Evolutionary conservation across 2,888 invertebrate species (phyloP).

Genomic region (Drosophila rubida): DNA sequence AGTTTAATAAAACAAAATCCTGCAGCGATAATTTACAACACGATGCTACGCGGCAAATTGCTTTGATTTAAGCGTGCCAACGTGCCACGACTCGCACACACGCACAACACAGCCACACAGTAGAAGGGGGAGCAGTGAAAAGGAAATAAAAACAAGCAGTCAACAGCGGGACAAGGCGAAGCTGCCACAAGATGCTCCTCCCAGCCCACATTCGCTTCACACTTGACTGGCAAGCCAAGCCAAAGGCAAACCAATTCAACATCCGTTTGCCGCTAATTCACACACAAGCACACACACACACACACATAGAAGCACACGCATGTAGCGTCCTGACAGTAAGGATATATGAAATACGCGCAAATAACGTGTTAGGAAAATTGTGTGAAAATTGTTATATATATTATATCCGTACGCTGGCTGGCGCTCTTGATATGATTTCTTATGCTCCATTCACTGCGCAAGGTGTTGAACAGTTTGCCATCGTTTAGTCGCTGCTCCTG

Average conservation of each 20-base stretch:
- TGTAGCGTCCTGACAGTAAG: slow-evolving; percentile 53
- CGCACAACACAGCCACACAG: slow-evolving; percentile 11
- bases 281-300: slow-evolving; percentile 50
- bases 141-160: slow-evolving; percentile 77
- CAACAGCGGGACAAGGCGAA: slow-evolving; percentile 59
- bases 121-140: slow-evolving; percentile 26
- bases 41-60: slow-evolving; percentile 78
- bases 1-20: slow-evolving; percentile 80
- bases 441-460: slow-evolving; percentile 73
- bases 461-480: slow-evolving; percentile 67
- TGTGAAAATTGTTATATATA: slow-evolving; percentile 80
- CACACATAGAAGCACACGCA: slow-evolving; percentile 11
- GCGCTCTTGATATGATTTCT: slow-evolving; percentile 73
- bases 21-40: slow-evolving; percentile 79
- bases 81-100: slow-evolving; percentile 59
- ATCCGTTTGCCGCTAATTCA: slow-evolving; percentile 79
- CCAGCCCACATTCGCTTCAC: slow-evolving; percentile 43
- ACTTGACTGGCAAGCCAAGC: slow-evolving; percentile 70
- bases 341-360: slow-evolving; percentile 78
- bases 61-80: slow-evolving; percentile 80
- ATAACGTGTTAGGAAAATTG: slow-evolving; percentile 79
- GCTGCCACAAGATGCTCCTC: slow-evolving; percentile 73
- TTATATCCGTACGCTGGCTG: slow-evolving; percentile 69
- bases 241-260: slow-evolving; percentile 78
- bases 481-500: slow-evolving; percentile 42